Conservation (phyloP, 2,888 invertebrate genomes). For the Serrognathus titanus region DNA sequence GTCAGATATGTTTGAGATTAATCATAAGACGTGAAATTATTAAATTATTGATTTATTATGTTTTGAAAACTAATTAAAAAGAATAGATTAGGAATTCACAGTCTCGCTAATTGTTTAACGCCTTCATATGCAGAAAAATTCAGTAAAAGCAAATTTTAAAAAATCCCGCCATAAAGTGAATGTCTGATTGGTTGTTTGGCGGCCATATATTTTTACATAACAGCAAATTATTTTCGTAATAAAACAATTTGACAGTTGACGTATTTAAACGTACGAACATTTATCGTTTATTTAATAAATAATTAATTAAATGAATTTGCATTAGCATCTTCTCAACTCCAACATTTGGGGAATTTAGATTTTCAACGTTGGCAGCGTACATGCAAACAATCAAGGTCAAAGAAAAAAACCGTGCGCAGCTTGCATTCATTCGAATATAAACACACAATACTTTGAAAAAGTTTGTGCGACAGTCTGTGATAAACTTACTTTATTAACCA, state of each 20-base stretch:
- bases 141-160: not conserved
- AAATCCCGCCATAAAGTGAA: too few relatives aligned
- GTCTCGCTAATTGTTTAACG: too few relatives aligned
- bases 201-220: too few relatives aligned
- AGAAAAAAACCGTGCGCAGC: not conserved
- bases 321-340: not conserved
- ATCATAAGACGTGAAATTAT: too few relatives aligned
- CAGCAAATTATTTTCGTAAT: too few relatives aligned
- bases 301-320: not conserved
- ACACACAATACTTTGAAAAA: slow-evolving; percentile 14
- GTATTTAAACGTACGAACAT: not conserved
- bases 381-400: too few relatives aligned
- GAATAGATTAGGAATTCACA: too few relatives aligned
- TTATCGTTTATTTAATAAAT: not conserved
- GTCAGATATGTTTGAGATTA: slow-evolving; percentile 34
- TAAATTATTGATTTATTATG: too few relatives aligned
- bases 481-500: slow-evolving; percentile 44
- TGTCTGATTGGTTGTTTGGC: too few relatives aligned
- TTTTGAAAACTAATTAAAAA: too few relatives aligned
- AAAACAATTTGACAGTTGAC: not conserved
- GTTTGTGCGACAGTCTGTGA: slow-evolving; percentile 42
- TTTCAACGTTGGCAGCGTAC: too few relatives aligned
- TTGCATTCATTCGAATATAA: not conserved
- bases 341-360: too few relatives aligned
- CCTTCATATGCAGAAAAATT: not conserved